phyloP scores from a whole-genome alignment of 2,797 vertebrate species.

The Clarias laeviceps region DNA sequence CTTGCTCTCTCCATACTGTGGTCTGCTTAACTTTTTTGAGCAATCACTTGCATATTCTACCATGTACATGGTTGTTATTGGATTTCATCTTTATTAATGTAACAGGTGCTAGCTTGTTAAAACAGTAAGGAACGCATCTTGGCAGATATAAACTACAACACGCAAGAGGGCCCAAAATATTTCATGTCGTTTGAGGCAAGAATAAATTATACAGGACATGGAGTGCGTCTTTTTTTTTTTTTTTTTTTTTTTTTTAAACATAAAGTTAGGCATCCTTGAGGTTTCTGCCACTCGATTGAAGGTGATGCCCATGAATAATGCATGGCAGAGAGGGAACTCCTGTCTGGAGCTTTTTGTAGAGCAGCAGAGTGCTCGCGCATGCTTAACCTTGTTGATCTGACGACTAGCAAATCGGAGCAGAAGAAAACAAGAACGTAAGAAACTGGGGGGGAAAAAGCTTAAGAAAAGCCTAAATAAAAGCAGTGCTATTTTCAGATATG shows the following conservation, averaged over 20 bases:
- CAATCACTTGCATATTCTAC: conserved; percentile 58
- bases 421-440: conserved; percentile 74
- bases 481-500: conserved; percentile 74
- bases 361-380: conserved; percentile 69
- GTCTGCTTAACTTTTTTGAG: conserved; percentile 56
- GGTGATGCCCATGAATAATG: conserved; percentile 93
- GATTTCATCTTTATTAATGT: conserved; percentile 74
- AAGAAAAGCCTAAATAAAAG: conserved; percentile 57
- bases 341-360: conserved; percentile 96
- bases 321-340: conserved; percentile 94
- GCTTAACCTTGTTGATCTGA: conserved; percentile 77
- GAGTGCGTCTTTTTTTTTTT: conserved; percentile 40
- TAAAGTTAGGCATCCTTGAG: conserved; percentile 93
- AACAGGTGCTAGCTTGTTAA: conserved; percentile 77
- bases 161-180: conserved; percentile 56
- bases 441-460: conserved; percentile 64
- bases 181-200: conserved; percentile 60
- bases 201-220: conserved; percentile 62
- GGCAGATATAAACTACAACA: conserved; percentile 58
- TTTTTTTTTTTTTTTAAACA: conserved; percentile 47
- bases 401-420: conserved; percentile 69
- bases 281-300: conserved; percentile 89
- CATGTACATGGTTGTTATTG: conserved; percentile 57
- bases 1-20: conserved; percentile 28
- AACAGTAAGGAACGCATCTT: conserved; percentile 71